A percentile compares a stretch with the other conserved stretches of the same genome.
Evolutionary conservation across 2,888 invertebrate species (phyloP).

Genomic region (Dastarcus helophoroides): DNA sequence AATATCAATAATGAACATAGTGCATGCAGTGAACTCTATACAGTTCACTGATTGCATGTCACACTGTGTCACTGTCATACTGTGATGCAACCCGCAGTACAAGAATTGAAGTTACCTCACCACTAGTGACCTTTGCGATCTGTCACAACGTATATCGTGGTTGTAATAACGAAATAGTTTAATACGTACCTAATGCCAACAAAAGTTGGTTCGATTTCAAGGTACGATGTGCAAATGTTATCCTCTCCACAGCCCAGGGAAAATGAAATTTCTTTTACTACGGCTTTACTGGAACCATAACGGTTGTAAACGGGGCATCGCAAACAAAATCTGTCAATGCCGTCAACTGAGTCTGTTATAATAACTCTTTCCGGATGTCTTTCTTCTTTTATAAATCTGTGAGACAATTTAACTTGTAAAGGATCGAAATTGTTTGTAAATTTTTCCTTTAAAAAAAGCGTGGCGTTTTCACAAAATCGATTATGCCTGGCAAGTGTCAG

Average conservation of each 20-base stretch:
- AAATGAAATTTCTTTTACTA: constrained; percentile 23
- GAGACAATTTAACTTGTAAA: constrained; percentile 4
- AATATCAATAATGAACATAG: too few species aligned
- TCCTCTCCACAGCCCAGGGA: constrained; percentile 27
- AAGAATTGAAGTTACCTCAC: too few species aligned
- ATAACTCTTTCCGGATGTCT: constrained; percentile 10
- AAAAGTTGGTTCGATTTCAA: constrained; percentile 20
- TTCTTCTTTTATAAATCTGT: constrained; percentile 4
- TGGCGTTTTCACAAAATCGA: constrained; percentile 13
- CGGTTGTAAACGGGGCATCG: constrained; percentile 23
- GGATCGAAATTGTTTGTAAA: constrained; percentile 7
- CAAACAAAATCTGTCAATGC: constrained; percentile 21
- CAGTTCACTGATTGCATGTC: too few species aligned
- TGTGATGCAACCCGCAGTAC: too few species aligned
- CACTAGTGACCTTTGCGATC: too few species aligned
- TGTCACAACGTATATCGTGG: too few species aligned
- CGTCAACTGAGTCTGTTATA: constrained; percentile 11
- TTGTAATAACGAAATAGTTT: neutral
- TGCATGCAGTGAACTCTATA: too few species aligned
- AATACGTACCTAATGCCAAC: constrained; percentile 14
- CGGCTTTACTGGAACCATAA: constrained; percentile 17
- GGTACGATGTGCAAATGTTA: constrained; percentile 23
- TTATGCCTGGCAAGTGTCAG: neutral
- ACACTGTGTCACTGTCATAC: too few species aligned
- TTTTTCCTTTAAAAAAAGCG: constrained; percentile 10